Conservation (phyloP, 2,113 vertebrate species). For the Halichoeres trimaculatus region DNA sequence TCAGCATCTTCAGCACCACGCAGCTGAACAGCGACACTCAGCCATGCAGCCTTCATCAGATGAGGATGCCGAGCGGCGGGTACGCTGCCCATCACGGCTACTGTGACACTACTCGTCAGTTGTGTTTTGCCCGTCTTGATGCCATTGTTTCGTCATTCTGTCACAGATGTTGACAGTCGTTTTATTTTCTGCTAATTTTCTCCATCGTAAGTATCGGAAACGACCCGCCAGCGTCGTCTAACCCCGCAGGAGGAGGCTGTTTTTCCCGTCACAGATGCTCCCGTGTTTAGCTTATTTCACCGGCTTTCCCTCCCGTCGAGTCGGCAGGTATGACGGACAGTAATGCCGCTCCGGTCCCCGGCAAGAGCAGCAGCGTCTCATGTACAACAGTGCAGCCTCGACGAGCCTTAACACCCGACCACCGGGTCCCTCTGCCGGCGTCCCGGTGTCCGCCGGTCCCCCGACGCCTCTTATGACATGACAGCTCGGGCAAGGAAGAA, state of each 20-base stretch:
- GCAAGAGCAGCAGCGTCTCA: constrained; percentile 43
- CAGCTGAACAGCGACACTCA: constrained; percentile 77
- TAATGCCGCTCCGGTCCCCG: constrained; percentile 22
- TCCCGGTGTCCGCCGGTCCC: constrained; percentile 63
- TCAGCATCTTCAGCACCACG: constrained; percentile 77
- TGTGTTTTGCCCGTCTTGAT: background rate
- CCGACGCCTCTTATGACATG: constrained; percentile 81
- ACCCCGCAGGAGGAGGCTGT: constrained; percentile 29
- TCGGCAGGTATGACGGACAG: constrained; percentile 64
- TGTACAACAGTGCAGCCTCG: constrained; percentile 54
- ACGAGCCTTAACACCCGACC: constrained; percentile 60
- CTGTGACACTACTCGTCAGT: constrained; percentile 24
- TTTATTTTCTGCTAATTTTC: background rate
- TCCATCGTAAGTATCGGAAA: constrained; percentile 3
- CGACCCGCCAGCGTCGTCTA: constrained; percentile 7
- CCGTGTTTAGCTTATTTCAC: constrained; percentile 10
- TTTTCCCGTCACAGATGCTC: constrained; percentile 42
- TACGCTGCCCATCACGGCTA: constrained; percentile 9
- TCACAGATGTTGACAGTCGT: background rate
- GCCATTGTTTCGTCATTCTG: background rate
- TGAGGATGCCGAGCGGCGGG: constrained; percentile 31
- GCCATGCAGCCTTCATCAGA: constrained; percentile 44
- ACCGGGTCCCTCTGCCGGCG: constrained; percentile 59
- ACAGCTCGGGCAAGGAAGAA: constrained; percentile 80
- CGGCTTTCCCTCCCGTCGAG: constrained; percentile 39